Evolutionary conservation across 2,113 vertebrate genomes (phyloP).

Genomic region (Sigmodon hispidus): DNA sequence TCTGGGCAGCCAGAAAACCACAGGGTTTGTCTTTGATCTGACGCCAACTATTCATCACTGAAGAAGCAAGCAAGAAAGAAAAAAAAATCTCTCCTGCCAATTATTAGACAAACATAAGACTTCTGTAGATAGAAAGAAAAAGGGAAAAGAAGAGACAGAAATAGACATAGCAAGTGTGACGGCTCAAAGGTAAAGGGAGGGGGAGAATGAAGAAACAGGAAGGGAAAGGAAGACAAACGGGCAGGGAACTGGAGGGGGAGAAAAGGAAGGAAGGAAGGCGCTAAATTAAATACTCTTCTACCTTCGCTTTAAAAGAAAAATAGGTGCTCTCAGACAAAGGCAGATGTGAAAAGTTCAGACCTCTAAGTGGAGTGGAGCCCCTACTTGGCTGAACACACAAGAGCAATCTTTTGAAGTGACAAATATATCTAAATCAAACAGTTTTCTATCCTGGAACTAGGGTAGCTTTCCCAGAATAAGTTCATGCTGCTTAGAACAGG

Average conservation of each 20-base stretch:
- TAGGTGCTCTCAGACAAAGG: neutral
- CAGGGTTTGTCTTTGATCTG: conserved; percentile 91
- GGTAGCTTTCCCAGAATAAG: conserved; percentile 8
- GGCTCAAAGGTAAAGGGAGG: neutral
- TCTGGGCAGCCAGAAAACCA: conserved; percentile 90
- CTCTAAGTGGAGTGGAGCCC: neutral
- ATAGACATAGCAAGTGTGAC: conserved; percentile 9
- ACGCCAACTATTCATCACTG: conserved; percentile 95
- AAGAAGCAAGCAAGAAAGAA: conserved; percentile 89
- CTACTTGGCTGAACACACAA: conserved; percentile 12
- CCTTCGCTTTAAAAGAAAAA: neutral
- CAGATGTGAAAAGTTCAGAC: neutral
- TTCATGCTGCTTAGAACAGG: neutral
- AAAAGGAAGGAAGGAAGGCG: neutral
- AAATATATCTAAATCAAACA: conserved; percentile 28
- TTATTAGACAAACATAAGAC: conserved; percentile 89
- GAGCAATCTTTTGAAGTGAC: conserved; percentile 1
- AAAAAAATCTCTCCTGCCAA: conserved; percentile 87
- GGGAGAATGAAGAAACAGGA: neutral
- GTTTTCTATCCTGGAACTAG: neutral
- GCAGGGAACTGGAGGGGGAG: neutral
- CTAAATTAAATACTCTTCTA: neutral
- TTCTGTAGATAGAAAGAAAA: conserved; percentile 69
- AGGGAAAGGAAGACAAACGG: neutral
- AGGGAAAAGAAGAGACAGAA: neutral